Base-by-base conservation (phyloP, 2,888 invertebrate species). In the Stenichneumon culpator region DNA sequence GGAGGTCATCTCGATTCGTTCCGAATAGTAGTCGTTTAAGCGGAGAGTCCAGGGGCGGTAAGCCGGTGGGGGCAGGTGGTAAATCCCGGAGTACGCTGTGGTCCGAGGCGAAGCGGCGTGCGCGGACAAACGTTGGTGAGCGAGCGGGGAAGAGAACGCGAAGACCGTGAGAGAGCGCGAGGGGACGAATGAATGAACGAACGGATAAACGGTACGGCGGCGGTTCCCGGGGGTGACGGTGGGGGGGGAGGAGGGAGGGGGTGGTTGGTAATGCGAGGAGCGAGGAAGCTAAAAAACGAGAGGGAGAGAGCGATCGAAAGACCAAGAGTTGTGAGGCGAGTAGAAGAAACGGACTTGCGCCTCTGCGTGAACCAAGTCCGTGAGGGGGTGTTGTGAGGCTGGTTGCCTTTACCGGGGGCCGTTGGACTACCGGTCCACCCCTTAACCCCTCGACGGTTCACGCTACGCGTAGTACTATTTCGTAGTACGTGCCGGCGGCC, bases 391-490 rank as follows among this genome's bases (percentile, higher is more conserved):
- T 75, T 74, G 83, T 68, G 86, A 52, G 72, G 83, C 81, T 84
- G 78, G 79, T 72, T 65, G 22, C 25, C 60, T 14, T 22, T 54
- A 36, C 52, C 36, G 54, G 65, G 82, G 83, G 52, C 44, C 6
- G 47, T 57, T 75, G 70, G 70, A 78, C 77, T 80, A 80, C 75
- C 86, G 86, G 50, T 63, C 32, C 32, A 36, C 32, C 67, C 70
- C 65, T n/a, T 16, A 32, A 28, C 52, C 78, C 63, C 65, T 47
- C 81, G 44, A 65, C 57, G 87, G 85, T 89, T 88, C 89, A 89
- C 90, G 88, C 87, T 88, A 87, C 89, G 89, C 73, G 84, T 79
- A 84, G 84, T 90, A 90, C 90, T 90, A 90, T 90, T 90, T 90
- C 90, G 90, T 90, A 90, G 90, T 90, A 90, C 90, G 90, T 90